Base-by-base conservation (phyloP, 2,888 invertebrate genomes). In the Crematogaster levior region DNA sequence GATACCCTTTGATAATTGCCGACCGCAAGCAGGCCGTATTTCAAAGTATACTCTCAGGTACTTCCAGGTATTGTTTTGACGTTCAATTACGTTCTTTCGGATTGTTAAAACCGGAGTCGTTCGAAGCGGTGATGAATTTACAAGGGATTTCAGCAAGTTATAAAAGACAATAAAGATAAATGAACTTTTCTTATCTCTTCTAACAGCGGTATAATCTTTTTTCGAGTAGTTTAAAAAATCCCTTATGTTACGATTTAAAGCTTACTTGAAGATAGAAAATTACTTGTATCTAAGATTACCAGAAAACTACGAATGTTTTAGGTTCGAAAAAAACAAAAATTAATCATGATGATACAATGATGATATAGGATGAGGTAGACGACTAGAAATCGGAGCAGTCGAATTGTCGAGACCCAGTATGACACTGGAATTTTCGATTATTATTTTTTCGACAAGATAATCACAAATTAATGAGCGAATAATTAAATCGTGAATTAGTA, bases 1-100 rank as follows among this genome's bases (percentile, higher is more conserved):
- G 81, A 82, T 81, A 74, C 82, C 85, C 92, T 93, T 93, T 93
- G 93, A 93, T 92, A 92, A 92, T 90, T 87, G 91, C 91, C 92
- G 92, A 91, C 91, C 83, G 51, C n/a, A 37, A 37, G 30, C 63
- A 40, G 66, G 48, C 77, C 84, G 72, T 68, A 51, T 83, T 85
- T 85, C 85, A 83, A 70, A 79, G 65, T 77, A 66, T 84, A 75
- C 73, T 58, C 80, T n/a, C 40, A 34, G 66, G n/a, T 63, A 68
- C 40, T 40, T 30, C 21, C 40, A 34, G 63, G 30, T 84, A 91
- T 90, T 88, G 88, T 91, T 91, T 90, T 90, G 84, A 91, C 86
- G 86, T 85, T 86, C 86, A 84, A 90, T 90, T 88, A 86, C 81
- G 60, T 58, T 65, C 82, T 34, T 72, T 84, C 68, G 34, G 18